A percentile compares a stretch with the other conserved stretches of the same genome.
Conservation (phyloP, 30 jellyfish, hydroid and myxozoan species). For the Haliclystus octoradiatus region DNA sequence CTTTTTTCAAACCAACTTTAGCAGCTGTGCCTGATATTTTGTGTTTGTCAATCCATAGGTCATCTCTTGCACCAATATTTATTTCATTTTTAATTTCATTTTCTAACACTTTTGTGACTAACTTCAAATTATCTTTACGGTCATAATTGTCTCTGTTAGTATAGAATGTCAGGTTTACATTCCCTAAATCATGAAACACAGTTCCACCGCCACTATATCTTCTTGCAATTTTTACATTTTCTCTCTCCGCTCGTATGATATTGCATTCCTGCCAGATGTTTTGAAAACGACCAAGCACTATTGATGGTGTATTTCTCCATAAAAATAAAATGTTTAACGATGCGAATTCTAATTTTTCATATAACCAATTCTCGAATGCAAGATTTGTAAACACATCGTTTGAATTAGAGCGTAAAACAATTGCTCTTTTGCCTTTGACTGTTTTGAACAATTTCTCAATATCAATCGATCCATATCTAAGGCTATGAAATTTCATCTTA, state of each 20-base stretch:
- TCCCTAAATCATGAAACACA: slow-evolving; percentile 92
- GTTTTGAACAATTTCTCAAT: too few relatives aligned
- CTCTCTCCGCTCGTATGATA: slow-evolving; percentile 17
- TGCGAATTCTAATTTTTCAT: slow-evolving; percentile 18
- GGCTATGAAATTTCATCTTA: too few relatives aligned
- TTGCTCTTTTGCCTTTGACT: background rate
- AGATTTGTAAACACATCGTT: slow-evolving; percentile 46
- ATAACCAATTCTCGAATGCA: slow-evolving; percentile 67
- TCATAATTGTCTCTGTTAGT: slow-evolving; percentile 28
- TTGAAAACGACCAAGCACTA: slow-evolving; percentile 88
- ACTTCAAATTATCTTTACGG: slow-evolving; percentile 44
- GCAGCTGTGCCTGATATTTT: slow-evolving; percentile 98
- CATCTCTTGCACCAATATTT: slow-evolving; percentile 51
- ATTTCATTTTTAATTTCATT: slow-evolving; percentile 9
- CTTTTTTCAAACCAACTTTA: slow-evolving; percentile 59
- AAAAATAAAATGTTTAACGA: slow-evolving; percentile 21
- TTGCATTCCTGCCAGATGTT: slow-evolving; percentile 91
- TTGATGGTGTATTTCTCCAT: slow-evolving; percentile 80
- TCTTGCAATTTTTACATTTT: slow-evolving; percentile 36
- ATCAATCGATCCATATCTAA: too few relatives aligned
- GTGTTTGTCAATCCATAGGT: slow-evolving; percentile 24
- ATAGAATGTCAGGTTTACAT: slow-evolving; percentile 72
- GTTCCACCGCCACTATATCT: slow-evolving; percentile 98
- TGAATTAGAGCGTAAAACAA: slow-evolving; percentile 37
- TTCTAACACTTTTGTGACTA: slow-evolving; percentile 24